Base-by-base conservation (phyloP, 2,797 vertebrate genomes). In the Otolemur crassicaudatus region DNA sequence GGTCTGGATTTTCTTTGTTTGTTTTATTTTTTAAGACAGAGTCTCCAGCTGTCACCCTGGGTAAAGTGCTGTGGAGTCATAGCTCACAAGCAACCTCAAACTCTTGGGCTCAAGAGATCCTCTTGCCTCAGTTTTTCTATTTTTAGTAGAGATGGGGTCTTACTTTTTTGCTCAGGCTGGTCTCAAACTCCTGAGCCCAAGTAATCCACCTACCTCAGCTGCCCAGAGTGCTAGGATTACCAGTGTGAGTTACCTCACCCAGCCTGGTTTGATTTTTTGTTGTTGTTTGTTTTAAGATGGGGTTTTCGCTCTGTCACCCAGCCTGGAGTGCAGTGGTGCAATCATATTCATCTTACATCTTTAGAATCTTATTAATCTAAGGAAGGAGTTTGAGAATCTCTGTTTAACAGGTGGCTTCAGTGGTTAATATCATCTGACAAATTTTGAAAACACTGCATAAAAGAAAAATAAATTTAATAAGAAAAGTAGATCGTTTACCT, bases 371-470 rank as follows among this genome's bases (percentile, higher is more conserved):
- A 80, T 82, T 70, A 85, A 87, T 67, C 60, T 65, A 93, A 76
- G 53, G 43, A 90, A 94, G 40, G 8, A 65, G 27, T 13, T 56
- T 53, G 23, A 9, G 37, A 87, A 79, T 84, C 7, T 53, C 72
- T 40, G 34, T 63, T 53, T 77, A 87, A 87, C 3, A 56, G 49
- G 69, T 23, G 76, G 29, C 31, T 22, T 76, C 19, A 58, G n/a
- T 49, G 20, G 67, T 43, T 46, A 87, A 65, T n/a, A 84, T 31
- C 72, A 87, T 17, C 29, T 69, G 70, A 34, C 16, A 94, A 87
- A 58, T 94, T 92, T 92, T 94, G 31, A 90, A 86, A 96, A 94
- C 17, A 60, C 0, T 65, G 7, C 22, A 94, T 56, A 40, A 27
- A 81, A 92, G 46, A 40, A 86, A 94, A 87, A 72, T 67, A 82